A percentile compares a stretch with the other conserved stretches of the same genome.
phyloP scores from a whole-genome alignment of 2,888 invertebrate species.

The Atrina japonica region DNA sequence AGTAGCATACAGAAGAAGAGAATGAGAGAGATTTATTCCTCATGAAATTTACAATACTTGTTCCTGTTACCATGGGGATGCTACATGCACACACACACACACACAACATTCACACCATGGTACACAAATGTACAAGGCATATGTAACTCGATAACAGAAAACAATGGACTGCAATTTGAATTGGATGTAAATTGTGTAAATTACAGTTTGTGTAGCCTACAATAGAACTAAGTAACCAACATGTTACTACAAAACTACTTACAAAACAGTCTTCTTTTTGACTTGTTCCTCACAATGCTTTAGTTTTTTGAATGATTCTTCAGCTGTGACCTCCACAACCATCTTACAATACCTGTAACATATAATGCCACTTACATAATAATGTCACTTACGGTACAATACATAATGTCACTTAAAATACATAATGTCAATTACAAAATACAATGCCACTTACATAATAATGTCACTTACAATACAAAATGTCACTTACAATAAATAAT shows the following conservation, averaged over 20 bases:
- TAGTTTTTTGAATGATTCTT: conserved; percentile 74
- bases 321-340: conserved; percentile 74
- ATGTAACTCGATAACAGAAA: too few species aligned
- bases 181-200: too few species aligned
- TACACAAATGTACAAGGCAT: too few species aligned
- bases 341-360: conserved; percentile 70
- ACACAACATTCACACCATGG: too few species aligned
- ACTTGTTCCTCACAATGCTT: conserved; percentile 77
- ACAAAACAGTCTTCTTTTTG: conserved; percentile 77
- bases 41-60: conserved; percentile 11
- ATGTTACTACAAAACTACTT: conserved; percentile 41
- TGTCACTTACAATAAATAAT: neutral
- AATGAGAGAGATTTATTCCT: too few species aligned
- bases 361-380: neutral
- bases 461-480: neutral
- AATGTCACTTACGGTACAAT: neutral
- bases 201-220: neutral
- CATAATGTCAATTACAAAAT: conserved; percentile 39
- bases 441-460: neutral
- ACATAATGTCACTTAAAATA: neutral
- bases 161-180: too few species aligned
- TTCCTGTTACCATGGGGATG: too few species aligned
- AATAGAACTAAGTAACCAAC: neutral
- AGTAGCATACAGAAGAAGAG: too few species aligned
- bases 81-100: too few species aligned